Evolutionary conservation across 2,888 invertebrate genomes (phyloP).

Genomic region (Pandemis heparana): DNA sequence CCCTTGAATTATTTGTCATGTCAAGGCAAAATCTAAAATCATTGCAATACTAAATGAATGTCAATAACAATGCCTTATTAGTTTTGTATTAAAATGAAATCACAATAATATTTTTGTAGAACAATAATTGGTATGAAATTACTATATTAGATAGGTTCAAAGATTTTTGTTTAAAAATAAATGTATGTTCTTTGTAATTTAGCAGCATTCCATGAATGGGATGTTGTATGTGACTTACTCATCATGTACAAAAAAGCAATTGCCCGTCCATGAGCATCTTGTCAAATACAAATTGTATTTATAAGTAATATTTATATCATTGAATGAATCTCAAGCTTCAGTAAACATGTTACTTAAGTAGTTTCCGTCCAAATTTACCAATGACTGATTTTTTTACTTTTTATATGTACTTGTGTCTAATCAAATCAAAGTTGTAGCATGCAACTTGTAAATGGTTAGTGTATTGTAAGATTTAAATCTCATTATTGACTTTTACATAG

Average conservation of each 20-base stretch:
- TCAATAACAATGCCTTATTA: constrained; percentile 69
- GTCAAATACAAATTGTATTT: constrained; percentile 45
- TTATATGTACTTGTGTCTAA: constrained; percentile 67
- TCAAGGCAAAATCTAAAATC: constrained; percentile 43
- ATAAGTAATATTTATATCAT: constrained; percentile 46
- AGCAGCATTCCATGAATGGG: background rate
- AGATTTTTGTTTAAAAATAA: constrained; percentile 8
- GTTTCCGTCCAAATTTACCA: constrained; percentile 83
- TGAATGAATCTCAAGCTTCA: constrained; percentile 63
- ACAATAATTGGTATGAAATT: constrained; percentile 29
- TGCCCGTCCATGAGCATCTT: constrained; percentile 63
- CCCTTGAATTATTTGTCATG: constrained; percentile 44
- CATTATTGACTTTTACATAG: constrained; percentile 67
- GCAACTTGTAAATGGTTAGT: constrained; percentile 58
- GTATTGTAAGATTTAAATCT: constrained; percentile 62
- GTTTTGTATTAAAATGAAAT: constrained; percentile 52
- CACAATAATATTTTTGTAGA: constrained; percentile 45
- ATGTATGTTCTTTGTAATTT: background rate
- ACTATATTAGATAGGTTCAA: constrained; percentile 22
- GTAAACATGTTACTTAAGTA: constrained; percentile 78
- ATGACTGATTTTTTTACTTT: constrained; percentile 78
- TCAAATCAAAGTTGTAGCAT: constrained; percentile 66
- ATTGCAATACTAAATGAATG: constrained; percentile 49
- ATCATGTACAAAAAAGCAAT: constrained; percentile 56
- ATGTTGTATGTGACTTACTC: constrained; percentile 3